Percentiles rank a stretch among this genome's conserved stretches.
Conservation (phyloP, 2,797 vertebrate species). For the Gobio occitaniae region DNA sequence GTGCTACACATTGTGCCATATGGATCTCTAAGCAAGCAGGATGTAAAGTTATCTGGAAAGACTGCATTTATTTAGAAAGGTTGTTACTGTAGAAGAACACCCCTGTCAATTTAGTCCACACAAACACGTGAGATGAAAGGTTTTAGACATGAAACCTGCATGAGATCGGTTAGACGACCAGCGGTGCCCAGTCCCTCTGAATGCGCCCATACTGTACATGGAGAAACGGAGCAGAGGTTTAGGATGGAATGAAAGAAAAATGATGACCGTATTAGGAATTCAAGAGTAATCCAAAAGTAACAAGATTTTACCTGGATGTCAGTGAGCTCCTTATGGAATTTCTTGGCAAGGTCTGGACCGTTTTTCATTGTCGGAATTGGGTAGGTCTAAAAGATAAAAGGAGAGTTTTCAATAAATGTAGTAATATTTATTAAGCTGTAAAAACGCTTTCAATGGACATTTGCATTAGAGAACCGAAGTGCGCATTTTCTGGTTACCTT, state of each 20-base stretch:
- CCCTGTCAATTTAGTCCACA: constrained; percentile 12
- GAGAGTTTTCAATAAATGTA: not conserved
- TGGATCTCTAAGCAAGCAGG: constrained; percentile 8
- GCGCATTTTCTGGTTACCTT: constrained; percentile 78
- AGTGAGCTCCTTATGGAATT: constrained; percentile 85
- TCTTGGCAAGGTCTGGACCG: constrained; percentile 84
- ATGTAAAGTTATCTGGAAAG: constrained; percentile 3
- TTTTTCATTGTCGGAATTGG: constrained; percentile 91
- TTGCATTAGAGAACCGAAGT: not conserved
- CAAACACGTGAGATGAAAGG: constrained; percentile 27
- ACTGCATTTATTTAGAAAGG: constrained; percentile 49
- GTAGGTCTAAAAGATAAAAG: constrained; percentile 71
- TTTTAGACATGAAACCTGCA: constrained; percentile 31
- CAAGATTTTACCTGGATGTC: constrained; percentile 84
- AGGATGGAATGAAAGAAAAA: not conserved
- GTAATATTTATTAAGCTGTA: not conserved
- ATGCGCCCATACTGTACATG: constrained; percentile 76
- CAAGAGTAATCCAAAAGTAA: not conserved
- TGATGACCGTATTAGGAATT: not conserved
- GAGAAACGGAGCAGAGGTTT: not conserved
- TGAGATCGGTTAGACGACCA: constrained; percentile 68
- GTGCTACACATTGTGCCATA: constrained; percentile 19
- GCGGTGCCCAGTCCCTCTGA: constrained; percentile 76
- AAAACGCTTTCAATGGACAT: not conserved
- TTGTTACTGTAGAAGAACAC: constrained; percentile 20